Evolutionary conservation across 2,797 vertebrate genomes (phyloP).

Genomic region (Lithobates pipiens): DNA sequence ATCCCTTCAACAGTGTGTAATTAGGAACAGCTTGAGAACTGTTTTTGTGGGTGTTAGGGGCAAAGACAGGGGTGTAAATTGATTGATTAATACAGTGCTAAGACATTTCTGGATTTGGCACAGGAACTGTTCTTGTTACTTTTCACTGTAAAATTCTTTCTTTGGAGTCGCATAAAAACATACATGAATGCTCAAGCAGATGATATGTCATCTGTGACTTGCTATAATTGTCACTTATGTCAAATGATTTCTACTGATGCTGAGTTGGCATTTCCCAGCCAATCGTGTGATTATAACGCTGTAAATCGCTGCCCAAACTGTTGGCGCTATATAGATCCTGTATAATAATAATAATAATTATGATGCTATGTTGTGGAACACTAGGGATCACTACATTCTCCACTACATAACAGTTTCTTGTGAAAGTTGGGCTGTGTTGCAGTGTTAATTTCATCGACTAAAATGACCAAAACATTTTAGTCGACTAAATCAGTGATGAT

Average conservation of each 20-base stretch:
- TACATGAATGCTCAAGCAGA: neutral
- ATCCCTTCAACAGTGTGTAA: conserved; percentile 42
- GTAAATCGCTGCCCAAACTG: no score
- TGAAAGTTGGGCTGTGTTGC: no score
- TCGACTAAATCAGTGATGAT: no score
- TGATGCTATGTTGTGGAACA: no score
- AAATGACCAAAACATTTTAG: no score
- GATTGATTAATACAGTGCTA: conserved; percentile 50
- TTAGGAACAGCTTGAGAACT: conserved; percentile 51
- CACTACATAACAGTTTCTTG: no score
- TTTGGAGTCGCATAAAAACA: neutral
- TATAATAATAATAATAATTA: no score
- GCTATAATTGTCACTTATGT: neutral
- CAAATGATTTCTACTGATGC: neutral
- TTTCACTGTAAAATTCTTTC: conserved; percentile 20
- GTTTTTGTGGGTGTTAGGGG: conserved; percentile 22
- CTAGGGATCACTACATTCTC: no score
- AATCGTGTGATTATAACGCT: neutral
- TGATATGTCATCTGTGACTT: neutral
- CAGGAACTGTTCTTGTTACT: conserved; percentile 26
- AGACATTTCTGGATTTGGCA: conserved; percentile 24
- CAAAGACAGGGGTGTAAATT: conserved; percentile 27
- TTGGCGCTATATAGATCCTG: no score
- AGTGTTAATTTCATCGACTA: no score
- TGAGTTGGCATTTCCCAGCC: neutral